Evolutionary conservation across 2,888 invertebrate genomes (phyloP).

Genomic region (Lasioglossum vierecki): DNA sequence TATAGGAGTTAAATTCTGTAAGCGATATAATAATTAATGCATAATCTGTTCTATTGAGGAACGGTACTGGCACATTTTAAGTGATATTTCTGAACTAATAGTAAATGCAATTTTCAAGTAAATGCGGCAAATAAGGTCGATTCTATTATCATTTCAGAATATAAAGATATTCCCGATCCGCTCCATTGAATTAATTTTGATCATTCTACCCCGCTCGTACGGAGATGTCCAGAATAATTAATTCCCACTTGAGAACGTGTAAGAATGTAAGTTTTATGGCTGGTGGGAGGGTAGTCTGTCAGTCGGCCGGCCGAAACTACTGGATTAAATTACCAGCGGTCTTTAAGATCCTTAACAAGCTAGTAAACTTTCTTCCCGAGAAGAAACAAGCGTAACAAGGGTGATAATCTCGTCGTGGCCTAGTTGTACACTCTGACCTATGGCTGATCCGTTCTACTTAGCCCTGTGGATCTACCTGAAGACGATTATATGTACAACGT

Average conservation of each 20-base stretch:
- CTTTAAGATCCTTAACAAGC: background rate
- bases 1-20: too few species aligned
- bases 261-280: background rate
- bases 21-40: too few species aligned
- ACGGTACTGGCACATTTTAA: background rate
- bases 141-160: background rate
- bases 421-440: background rate
- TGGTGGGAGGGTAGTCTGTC: background rate
- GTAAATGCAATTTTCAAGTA: too few species aligned
- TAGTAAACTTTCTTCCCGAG: background rate
- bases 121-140: rapidly evolving
- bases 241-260: background rate
- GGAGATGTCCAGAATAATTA: background rate
- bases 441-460: background rate
- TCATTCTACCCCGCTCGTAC: background rate
- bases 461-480: background rate
- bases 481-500: background rate
- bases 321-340: background rate
- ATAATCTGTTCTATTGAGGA: too few species aligned
- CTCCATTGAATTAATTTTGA: background rate
- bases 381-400: background rate
- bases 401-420: background rate
- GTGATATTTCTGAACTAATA: background rate
- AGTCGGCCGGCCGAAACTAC: background rate
- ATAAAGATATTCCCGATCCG: background rate